A percentile compares a stretch with the other conserved stretches of the same genome.
These are phyloP conservation scores for Typhlichthys subterraneus DNA, from an alignment of 2,797 vertebrate genomes.

Conservation along the genomic window DNA sequence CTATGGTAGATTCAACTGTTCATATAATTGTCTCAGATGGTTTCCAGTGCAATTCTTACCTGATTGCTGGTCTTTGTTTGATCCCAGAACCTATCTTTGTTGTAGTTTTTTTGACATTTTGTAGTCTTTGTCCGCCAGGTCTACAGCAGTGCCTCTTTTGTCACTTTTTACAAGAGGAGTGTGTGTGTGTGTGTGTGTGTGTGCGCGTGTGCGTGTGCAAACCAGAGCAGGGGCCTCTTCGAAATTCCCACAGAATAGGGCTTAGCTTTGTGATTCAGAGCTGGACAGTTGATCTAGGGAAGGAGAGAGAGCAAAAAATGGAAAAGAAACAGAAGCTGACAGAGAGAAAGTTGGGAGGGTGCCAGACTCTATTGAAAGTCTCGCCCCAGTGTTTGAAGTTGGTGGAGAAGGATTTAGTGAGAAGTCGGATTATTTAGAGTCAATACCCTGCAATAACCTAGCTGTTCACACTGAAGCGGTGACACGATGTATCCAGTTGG, in stretches of 20 bases:
- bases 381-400: conserved; percentile 72
- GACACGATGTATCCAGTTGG: conserved; percentile 42
- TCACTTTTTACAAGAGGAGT: conserved; percentile 42
- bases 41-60: conserved; percentile 46
- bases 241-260: conserved; percentile 67
- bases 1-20: conserved; percentile 41
- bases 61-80: conserved; percentile 51
- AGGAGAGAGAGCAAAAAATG: conserved; percentile 63
- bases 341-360: conserved; percentile 69
- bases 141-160: conserved; percentile 54
- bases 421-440: conserved; percentile 74
- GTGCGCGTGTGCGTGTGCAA: conserved; percentile 10
- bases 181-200: conserved; percentile 28
- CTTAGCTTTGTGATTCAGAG: conserved; percentile 69
- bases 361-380: conserved; percentile 72
- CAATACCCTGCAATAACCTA: conserved; percentile 67
- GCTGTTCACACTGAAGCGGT: conserved; percentile 49
- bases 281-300: conserved; percentile 73
- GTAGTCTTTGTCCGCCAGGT: conserved; percentile 51
- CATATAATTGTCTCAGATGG: conserved; percentile 44
- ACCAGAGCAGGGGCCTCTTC: conserved; percentile 53
- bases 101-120: conserved; percentile 21
- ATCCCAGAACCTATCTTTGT: conserved; percentile 31
- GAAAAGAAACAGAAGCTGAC: conserved; percentile 67
- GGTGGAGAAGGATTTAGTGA: conserved; percentile 73